Evolutionary conservation across 2,113 vertebrate species (phyloP).

Genomic region (Synodontis membranacea): DNA sequence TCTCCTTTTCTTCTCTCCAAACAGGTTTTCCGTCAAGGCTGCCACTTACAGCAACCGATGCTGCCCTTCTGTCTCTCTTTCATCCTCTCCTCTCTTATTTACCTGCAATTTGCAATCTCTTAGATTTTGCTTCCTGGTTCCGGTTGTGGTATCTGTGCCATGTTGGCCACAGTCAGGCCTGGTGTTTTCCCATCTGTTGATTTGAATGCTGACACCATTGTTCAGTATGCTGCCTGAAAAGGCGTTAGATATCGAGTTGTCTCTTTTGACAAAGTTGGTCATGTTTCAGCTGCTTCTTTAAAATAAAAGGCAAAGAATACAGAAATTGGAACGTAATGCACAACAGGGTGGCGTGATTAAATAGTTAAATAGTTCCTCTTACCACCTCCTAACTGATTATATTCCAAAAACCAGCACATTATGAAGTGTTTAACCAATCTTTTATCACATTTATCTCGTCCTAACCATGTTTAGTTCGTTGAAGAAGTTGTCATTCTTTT

Average conservation of each 20-base stretch:
- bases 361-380: neutral
- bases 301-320: too few relatives aligned
- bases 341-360: neutral
- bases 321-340: too few relatives aligned
- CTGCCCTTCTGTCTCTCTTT: neutral
- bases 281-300: too few relatives aligned
- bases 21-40: conserved; percentile 57
- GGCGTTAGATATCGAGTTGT: neutral
- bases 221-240: neutral
- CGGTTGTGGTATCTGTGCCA: neutral
- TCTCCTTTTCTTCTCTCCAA: conserved; percentile 43
- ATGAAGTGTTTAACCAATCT: neutral
- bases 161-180: neutral
- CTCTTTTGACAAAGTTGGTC: too few relatives aligned
- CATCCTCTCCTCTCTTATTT: neutral
- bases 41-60: conserved; percentile 51
- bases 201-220: too few relatives aligned
- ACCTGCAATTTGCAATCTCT: neutral
- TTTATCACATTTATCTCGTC: neutral
- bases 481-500: neutral
- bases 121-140: neutral
- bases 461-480: neutral
- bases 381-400: too few relatives aligned
- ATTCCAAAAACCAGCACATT: neutral
- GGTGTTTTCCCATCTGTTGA: neutral